These are phyloP conservation scores for Eumerus sabulonum DNA, from an alignment of 2,888 invertebrate species.

Conservation along the genomic window DNA sequence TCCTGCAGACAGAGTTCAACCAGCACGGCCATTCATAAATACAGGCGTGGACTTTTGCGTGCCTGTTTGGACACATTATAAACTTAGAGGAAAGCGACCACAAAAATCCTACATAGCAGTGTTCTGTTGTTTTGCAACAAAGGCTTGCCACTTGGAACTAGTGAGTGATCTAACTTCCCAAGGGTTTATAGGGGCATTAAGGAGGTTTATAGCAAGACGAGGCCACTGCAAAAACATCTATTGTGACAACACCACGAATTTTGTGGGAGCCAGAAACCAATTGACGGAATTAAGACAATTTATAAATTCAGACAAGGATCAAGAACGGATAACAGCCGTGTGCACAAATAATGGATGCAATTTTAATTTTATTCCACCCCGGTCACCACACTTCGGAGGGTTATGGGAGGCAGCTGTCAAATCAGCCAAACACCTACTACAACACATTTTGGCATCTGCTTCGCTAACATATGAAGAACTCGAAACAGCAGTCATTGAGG, in stretches of 20 bases:
- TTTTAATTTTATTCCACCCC: constrained; percentile 13
- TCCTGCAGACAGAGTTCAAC: too few species aligned
- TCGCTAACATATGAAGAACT: constrained; percentile 27
- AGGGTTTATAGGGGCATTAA: not conserved
- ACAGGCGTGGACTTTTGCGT: too few species aligned
- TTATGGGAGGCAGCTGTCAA: constrained; percentile 22
- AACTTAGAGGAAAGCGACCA: too few species aligned
- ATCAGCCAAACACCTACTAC: constrained; percentile 12
- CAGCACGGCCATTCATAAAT: too few species aligned
- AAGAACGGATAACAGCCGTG: not conserved
- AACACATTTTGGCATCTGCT: not conserved
- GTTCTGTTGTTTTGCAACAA: too few species aligned
- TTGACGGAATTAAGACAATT: constrained; percentile 1
- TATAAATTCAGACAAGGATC: constrained; percentile 2
- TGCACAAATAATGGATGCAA: constrained; percentile 10
- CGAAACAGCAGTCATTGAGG: not conserved
- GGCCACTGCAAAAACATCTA: not conserved
- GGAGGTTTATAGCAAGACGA: not conserved
- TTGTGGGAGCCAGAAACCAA: not conserved
- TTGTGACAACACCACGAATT: constrained; percentile 1
- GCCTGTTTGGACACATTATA: too few species aligned
- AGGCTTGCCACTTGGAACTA: too few species aligned
- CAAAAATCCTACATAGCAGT: too few species aligned
- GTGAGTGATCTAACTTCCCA: not conserved
- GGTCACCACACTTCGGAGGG: constrained; percentile 5